phyloP scores from a whole-genome alignment of 2,797 vertebrate species.

The Sardinella longiceps region DNA sequence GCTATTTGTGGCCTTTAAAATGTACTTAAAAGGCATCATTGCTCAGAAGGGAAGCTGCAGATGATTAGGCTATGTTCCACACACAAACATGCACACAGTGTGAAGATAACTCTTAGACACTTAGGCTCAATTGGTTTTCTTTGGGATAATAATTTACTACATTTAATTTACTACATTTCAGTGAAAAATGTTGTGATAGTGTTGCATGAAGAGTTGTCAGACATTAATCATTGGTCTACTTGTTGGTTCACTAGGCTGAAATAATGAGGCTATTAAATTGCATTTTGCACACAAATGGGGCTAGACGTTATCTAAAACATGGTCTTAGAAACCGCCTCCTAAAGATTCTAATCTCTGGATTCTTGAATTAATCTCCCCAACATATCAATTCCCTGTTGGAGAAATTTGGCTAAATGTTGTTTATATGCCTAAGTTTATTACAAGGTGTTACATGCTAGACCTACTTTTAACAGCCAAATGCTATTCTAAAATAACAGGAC shows the following conservation, averaged over 20 bases:
- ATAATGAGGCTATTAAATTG: background rate
- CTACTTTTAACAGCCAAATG: slow-evolving; percentile 13
- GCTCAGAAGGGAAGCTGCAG: no score
- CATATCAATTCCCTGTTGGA: background rate
- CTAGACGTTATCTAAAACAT: background rate
- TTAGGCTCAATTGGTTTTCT: no score
- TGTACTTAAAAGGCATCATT: no score
- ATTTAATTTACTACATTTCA: no score
- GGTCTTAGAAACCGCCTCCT: background rate
- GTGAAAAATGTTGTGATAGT: no score
- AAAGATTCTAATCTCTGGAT: background rate
- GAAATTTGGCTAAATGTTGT: background rate
- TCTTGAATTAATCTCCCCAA: background rate
- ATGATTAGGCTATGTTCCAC: no score
- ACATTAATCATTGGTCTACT: no score
- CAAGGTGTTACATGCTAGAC: background rate
- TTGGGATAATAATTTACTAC: no score
- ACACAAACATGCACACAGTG: no score
- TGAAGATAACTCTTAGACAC: no score
- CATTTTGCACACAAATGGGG: background rate
- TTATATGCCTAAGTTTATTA: background rate
- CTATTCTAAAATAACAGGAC: background rate
- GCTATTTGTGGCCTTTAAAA: background rate
- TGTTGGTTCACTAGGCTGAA: background rate
- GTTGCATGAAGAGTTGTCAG: no score